phyloP scores from a whole-genome alignment of 2,888 invertebrate species.

The Altica lythri region DNA sequence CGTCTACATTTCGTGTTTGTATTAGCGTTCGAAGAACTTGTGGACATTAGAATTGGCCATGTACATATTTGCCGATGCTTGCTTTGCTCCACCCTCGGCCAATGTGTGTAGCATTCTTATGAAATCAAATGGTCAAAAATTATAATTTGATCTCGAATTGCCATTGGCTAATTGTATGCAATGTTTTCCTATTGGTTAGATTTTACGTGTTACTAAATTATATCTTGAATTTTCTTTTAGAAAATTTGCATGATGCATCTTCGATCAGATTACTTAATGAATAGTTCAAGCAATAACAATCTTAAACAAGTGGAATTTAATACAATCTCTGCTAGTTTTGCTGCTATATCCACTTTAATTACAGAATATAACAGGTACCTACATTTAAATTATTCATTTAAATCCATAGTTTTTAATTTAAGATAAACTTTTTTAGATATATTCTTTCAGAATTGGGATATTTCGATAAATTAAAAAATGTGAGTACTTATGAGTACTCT shows the following conservation, averaged over 20 bases:
- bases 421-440: conserved; percentile 70
- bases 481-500: conserved; percentile 64
- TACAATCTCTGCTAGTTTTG: conserved; percentile 29
- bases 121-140: too few relatives aligned
- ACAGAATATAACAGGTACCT: conserved; percentile 24
- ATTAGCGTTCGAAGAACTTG: too few relatives aligned
- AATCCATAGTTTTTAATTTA: too few relatives aligned
- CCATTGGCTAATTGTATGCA: too few relatives aligned
- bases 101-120: too few relatives aligned
- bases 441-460: conserved; percentile 74
- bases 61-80: too few relatives aligned
- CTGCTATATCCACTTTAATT: conserved; percentile 23
- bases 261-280: conserved; percentile 87
- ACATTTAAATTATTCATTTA: neutral
- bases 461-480: conserved; percentile 68
- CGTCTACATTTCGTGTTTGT: too few relatives aligned
- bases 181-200: too few relatives aligned
- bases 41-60: too few relatives aligned
- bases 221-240: conserved; percentile 68
- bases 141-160: too few relatives aligned
- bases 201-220: too few relatives aligned
- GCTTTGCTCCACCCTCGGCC: too few relatives aligned
- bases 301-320: conserved; percentile 53
- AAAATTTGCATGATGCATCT: conserved; percentile 80
- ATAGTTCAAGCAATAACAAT: conserved; percentile 54